Evolutionary conservation across 2,888 invertebrate genomes (phyloP).

Genomic region (Acanthopleura granulata): DNA sequence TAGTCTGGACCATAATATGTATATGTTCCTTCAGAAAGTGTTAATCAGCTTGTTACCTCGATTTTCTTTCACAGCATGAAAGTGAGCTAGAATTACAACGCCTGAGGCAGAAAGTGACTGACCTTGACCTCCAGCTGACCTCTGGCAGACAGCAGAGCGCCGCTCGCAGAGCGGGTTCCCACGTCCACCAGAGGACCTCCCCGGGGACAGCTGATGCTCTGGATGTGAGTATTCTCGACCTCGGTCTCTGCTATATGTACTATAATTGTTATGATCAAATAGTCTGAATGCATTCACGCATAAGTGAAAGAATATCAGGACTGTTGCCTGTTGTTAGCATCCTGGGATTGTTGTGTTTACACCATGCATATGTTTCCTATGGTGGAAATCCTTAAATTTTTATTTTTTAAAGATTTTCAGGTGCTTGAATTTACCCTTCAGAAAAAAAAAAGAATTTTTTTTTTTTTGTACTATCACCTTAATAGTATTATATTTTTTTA

Average conservation of each 20-base stretch:
- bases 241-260: too few species aligned
- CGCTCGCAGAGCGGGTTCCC: neutral
- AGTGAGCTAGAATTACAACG: constrained; percentile 53
- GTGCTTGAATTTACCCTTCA: neutral
- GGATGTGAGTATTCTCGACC: neutral
- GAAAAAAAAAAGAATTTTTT: too few species aligned
- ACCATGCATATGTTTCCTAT: too few species aligned
- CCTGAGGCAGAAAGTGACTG: constrained; percentile 46
- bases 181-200: neutral
- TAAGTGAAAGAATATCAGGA: too few species aligned
- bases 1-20: neutral
- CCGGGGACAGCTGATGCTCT: neutral
- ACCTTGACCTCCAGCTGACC: constrained; percentile 41
- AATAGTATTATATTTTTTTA: too few species aligned
- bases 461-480: too few species aligned
- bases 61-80: constrained; percentile 47
- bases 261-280: too few species aligned
- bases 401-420: neutral
- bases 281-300: too few species aligned
- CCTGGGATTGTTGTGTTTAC: too few species aligned
- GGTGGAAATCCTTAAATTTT: too few species aligned
- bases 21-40: neutral
- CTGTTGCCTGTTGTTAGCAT: too few species aligned
- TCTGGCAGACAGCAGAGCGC: neutral
- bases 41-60: neutral